A percentile compares a stretch with the other conserved stretches of the same genome.
Conservation (phyloP, 1,140 invertebrate genomes). For the Hesperophylax magnus region DNA sequence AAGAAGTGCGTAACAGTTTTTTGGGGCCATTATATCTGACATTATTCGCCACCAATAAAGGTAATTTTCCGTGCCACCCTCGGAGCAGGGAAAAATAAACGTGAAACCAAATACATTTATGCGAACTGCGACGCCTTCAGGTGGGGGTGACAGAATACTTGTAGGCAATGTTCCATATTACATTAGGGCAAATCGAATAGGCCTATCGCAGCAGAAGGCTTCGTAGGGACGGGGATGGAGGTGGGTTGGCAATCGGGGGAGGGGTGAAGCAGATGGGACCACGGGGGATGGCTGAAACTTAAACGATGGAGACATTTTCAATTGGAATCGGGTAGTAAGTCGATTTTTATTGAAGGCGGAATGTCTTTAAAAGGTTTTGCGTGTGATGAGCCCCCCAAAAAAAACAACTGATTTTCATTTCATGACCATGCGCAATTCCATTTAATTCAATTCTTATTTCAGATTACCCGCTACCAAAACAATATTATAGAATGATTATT, state of each 20-base stretch:
- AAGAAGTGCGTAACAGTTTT: too few relatives aligned
- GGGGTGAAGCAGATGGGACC: slow-evolving; percentile 18
- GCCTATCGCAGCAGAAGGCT: slow-evolving; percentile 5
- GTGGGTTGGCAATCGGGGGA: background rate
- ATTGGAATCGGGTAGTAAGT: slow-evolving; percentile 19
- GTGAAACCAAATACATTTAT: too few relatives aligned
- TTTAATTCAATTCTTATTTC: too few relatives aligned
- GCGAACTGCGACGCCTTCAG: too few relatives aligned
- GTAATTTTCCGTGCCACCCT: too few relatives aligned
- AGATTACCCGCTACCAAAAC: too few relatives aligned
- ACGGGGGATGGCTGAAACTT: slow-evolving; percentile 18
- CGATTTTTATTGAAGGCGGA: slow-evolving; percentile 25
- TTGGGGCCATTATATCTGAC: too few relatives aligned
- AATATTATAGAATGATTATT: too few relatives aligned
- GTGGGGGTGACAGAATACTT: slow-evolving; percentile 5
- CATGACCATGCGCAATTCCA: too few relatives aligned
- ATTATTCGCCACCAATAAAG: too few relatives aligned
- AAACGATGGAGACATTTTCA: slow-evolving; percentile 22
- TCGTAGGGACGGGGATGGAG: background rate
- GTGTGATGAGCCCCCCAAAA: background rate
- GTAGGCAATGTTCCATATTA: slow-evolving; percentile 28
- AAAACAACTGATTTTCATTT: background rate
- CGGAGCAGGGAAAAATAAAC: too few relatives aligned
- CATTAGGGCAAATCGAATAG: slow-evolving; percentile 30
- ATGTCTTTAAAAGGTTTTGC: slow-evolving; percentile 3